Conservation (phyloP, 2,113 vertebrate species). For the Nannobrachium achirus region DNA sequence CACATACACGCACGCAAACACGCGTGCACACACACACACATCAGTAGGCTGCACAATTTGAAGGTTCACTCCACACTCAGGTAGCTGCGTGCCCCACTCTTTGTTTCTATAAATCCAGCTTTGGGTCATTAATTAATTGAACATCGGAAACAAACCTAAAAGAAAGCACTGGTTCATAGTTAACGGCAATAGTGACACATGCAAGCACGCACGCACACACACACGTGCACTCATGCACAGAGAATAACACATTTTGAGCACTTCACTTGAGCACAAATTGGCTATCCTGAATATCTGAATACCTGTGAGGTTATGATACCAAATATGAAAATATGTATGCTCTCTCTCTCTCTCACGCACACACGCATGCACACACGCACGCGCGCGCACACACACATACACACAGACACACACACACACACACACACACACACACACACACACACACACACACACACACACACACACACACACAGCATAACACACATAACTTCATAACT, state of each 20-base stretch:
- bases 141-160: slow-evolving; percentile 52
- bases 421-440: no score
- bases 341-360: no score
- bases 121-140: slow-evolving; percentile 61
- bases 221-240: background rate
- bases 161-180: no score
- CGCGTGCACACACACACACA: slow-evolving; percentile 9
- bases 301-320: no score
- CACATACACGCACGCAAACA: slow-evolving; percentile 3
- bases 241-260: background rate
- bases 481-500: no score
- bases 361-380: background rate
- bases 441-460: no score
- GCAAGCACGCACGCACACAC: no score
- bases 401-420: slow-evolving; percentile 4
- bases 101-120: slow-evolving; percentile 42
- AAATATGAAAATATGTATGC: slow-evolving; percentile 4
- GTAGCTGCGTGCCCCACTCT: slow-evolving; percentile 30
- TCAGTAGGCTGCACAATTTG: slow-evolving; percentile 37
- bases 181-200: no score
- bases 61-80: slow-evolving; percentile 44
- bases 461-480: no score
- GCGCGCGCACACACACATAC: background rate
- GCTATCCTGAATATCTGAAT: slow-evolving; percentile 11
- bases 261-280: background rate